Evolutionary conservation across 2,113 vertebrate species (phyloP), one percentile per base, ranked within the genome.

Genomic region (Osmerus mordax): DNA sequence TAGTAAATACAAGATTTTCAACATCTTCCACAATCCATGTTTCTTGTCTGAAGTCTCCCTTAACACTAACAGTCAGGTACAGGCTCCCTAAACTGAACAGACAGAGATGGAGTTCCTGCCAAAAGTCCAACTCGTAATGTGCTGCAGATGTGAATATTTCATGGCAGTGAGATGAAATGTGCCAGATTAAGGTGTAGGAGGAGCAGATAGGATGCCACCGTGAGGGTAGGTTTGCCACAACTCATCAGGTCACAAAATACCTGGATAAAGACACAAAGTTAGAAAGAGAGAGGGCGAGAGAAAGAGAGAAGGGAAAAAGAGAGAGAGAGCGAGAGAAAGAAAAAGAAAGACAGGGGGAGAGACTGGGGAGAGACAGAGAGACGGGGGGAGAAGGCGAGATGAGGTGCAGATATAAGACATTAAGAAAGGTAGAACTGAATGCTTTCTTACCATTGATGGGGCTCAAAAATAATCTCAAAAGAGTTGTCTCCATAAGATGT

Each of bases 131-230:
- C 63, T 14, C 25, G 61, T 71, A 67, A 84, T 73, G 28, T 67
- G 69, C 63, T 80, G 72, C 55, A 21, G 60, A 71, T 60, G 65
- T 64, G 70, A 77, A 61, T 69, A 58, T 81, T 73, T 86, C 72
- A 82, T 76, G 65, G 41, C 8, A 59, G n/a, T 25, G 47, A 65
- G 70, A 80, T 78, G 62, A 81, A 81, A 25, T 65, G 67, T 72
- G 6, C 36, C 12, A 16, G 69, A 76, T 70, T 69, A 28, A 67
- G 73, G 71, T 70, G 53, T 25, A 36, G 69, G 29, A 56, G 36
- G 58, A 19, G 18, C 1, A 61, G 65, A 67, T 61, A 36, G 72
- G 72, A 77, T 64, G 53, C 75, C 41, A 56, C 11, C 16, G 28
- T 9, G 15, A 9, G 41, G n/a, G 5, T 11, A 29, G 16, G 1